Base-by-base conservation (phyloP, 1,140 invertebrate species). In the Drosophila equinoxialis region DNA sequence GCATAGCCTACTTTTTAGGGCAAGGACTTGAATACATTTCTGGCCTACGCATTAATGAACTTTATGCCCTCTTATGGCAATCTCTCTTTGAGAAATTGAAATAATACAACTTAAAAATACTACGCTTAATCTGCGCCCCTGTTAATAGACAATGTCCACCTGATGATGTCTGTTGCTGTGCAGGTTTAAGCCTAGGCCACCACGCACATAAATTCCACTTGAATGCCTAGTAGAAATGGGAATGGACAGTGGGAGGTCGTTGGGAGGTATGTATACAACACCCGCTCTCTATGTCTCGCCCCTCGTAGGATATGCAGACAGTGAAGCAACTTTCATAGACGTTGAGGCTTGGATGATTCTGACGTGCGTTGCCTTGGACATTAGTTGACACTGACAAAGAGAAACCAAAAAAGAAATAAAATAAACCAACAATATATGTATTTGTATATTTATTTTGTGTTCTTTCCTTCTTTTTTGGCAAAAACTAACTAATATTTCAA, bases 371-470 rank as follows among this genome's bases (percentile, higher is more conserved):
- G 69, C 74, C 66, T 64, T 63, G 71, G 65, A 81, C 65, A 68
- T 75, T 68, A 62, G 17, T 60, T 68, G 73, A 66, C 71, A 84
- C 81, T 73, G 77, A 7, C 14, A 48, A 7, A 48, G 45, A 48
- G 45, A 51, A 51, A 51, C 45, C 45, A 23, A 3, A 51, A 59
- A 14, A 59, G 1, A 33, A 35, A 17, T 37, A 0, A 30, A 30
- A 30, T 30, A 30, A 59, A 37, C 57, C 30, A 23, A 60, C 58
- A 37, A 37, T 68, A 60, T 1, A 37, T 37, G 30, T 13, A 61
- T 65, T 30, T 48, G 41, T 59, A 63, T 75, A 75, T 58, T 20
- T 37, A 35, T 39, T 37, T 30, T 30, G 30, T 30, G 30, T 30
- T 68, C 35, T 58, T n/a, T 14, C 6, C 54, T 10, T 33, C 7